A percentile compares a stretch with the other conserved stretches of the same genome.
Conservation (phyloP, 2,888 invertebrate genomes). For the Caenorhabditis plicata region DNA sequence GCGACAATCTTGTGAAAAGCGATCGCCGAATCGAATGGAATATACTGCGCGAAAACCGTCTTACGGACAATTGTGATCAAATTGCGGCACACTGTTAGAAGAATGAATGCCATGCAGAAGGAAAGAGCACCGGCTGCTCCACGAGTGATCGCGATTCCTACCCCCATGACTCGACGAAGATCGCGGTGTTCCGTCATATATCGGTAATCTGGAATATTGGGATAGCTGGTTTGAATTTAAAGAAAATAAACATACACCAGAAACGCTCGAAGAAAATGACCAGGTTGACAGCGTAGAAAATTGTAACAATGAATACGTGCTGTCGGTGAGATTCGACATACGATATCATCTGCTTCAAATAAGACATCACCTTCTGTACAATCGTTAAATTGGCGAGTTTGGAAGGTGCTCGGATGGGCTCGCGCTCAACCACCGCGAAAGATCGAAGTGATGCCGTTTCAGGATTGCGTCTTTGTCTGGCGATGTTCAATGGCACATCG, state of each 20-base stretch:
- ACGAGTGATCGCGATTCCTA: slow-evolving; percentile 30
- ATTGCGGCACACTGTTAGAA: slow-evolving; percentile 82
- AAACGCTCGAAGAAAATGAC: slow-evolving; percentile 91
- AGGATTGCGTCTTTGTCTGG: too few species aligned
- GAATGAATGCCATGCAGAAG: slow-evolving; percentile 86
- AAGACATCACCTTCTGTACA: background rate
- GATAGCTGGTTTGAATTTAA: too few species aligned
- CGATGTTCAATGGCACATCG: background rate
- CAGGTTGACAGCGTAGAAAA: slow-evolving; percentile 90
- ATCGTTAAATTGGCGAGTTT: slow-evolving; percentile 1
- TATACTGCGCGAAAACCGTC: slow-evolving; percentile 88
- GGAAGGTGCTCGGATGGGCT: slow-evolving; percentile 9
- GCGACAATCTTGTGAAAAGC: slow-evolving; percentile 96
- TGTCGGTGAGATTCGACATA: slow-evolving; percentile 90
- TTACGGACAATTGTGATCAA: slow-evolving; percentile 88
- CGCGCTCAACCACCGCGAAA: slow-evolving; percentile 51
- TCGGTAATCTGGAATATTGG: slow-evolving; percentile 77
- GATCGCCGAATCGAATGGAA: slow-evolving; percentile 89
- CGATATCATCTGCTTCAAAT: slow-evolving; percentile 69
- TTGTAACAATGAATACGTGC: slow-evolving; percentile 89
- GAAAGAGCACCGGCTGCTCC: slow-evolving; percentile 81
- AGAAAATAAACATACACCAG: slow-evolving; percentile 75
- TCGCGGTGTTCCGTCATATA: slow-evolving; percentile 95
- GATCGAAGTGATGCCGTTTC: slow-evolving; percentile 63
- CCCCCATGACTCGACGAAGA: slow-evolving; percentile 92